phyloP scores from a whole-genome alignment of 2,888 invertebrate species.

The Girardia tigrina region DNA sequence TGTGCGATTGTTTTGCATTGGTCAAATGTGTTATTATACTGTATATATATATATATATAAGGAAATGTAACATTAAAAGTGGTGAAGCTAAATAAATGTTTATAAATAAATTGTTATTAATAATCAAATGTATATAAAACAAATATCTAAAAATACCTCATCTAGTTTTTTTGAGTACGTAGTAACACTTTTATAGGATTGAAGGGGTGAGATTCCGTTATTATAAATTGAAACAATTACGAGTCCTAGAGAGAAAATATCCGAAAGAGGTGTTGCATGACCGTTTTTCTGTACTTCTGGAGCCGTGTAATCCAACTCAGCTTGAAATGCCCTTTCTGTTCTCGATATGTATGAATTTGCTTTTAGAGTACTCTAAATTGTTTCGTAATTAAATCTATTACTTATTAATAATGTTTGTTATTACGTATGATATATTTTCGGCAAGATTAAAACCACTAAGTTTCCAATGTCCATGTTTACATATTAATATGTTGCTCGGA shows the following conservation, averaged over 20 bases:
- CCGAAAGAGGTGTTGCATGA: neutral
- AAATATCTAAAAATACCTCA: neutral
- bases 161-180: neutral
- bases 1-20: too few relatives aligned
- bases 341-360: neutral
- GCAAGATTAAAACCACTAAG: neutral
- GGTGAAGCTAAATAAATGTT: too few relatives aligned
- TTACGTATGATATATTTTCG: neutral
- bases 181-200: neutral
- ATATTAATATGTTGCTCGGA: neutral
- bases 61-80: too few relatives aligned
- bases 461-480: constrained; percentile 14
- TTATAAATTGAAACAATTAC: neutral
- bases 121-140: too few relatives aligned
- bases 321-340: neutral
- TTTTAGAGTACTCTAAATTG: neutral
- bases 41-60: too few relatives aligned
- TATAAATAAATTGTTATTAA: too few relatives aligned
- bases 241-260: constrained; percentile 28
- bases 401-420: neutral
- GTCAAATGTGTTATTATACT: too few relatives aligned
- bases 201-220: neutral
- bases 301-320: constrained; percentile 25
- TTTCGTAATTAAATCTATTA: too few relatives aligned
- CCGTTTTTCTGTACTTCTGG: constrained; percentile 27